phyloP scores from a whole-genome alignment of 2,113 vertebrate species.

The Abramis brama region DNA sequence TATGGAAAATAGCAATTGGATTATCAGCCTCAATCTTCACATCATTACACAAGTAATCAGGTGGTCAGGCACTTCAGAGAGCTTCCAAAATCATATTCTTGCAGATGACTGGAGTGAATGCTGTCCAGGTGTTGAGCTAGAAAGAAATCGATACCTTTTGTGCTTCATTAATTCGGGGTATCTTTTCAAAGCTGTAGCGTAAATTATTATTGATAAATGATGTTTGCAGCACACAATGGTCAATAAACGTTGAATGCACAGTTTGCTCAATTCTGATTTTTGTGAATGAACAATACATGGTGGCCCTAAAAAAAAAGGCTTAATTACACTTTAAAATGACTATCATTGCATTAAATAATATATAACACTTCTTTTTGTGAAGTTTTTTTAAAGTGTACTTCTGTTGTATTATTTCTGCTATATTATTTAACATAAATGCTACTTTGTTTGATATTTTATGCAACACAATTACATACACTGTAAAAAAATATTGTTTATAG shows the following conservation, averaged over 20 bases:
- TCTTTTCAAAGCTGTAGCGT: not conserved
- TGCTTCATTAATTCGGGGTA: not conserved
- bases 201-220: not conserved
- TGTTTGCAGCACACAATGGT: not conserved
- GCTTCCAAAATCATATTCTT: slow-evolving; percentile 29
- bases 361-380: too few relatives aligned
- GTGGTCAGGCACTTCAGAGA: slow-evolving; percentile 40
- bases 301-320: not conserved
- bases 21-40: slow-evolving; percentile 14
- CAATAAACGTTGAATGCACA: not conserved
- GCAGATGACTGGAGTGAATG: slow-evolving; percentile 26
- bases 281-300: not conserved
- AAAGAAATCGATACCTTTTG: not conserved
- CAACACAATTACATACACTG: not conserved
- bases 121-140: not conserved
- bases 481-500: too few relatives aligned
- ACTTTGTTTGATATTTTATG: not conserved
- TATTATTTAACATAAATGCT: not conserved
- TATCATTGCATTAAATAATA: not conserved
- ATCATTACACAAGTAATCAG: slow-evolving; percentile 51
- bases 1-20: slow-evolving; percentile 47
- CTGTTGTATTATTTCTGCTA: not conserved
- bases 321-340: not conserved
- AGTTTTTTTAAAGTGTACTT: not conserved
- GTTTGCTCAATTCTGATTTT: not conserved